Evolutionary conservation across 1,140 invertebrate genomes (phyloP).

Genomic region (Holotrichia oblita): DNA sequence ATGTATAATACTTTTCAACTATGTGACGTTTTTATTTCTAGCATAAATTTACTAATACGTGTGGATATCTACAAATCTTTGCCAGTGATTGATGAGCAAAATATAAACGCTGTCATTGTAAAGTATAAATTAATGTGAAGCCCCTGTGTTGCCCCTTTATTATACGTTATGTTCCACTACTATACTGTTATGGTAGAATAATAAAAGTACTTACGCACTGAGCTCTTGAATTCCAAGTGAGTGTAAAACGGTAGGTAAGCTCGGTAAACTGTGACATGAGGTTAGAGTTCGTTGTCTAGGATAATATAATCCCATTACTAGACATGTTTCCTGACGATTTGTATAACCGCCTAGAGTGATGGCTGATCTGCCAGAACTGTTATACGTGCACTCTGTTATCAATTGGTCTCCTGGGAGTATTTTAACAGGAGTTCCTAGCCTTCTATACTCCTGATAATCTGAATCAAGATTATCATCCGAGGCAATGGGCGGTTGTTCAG

Average conservation of each 20-base stretch:
- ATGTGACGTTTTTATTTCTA: too few relatives aligned
- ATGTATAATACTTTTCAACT: too few relatives aligned
- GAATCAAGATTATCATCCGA: conserved; percentile 74
- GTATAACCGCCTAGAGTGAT: conserved; percentile 78
- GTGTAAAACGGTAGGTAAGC: conserved; percentile 73
- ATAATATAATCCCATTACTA: conserved; percentile 77
- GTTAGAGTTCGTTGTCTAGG: conserved; percentile 73
- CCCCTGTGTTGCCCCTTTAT: too few relatives aligned
- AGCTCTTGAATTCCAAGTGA: conserved; percentile 75
- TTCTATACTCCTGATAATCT: conserved; percentile 74
- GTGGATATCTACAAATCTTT: too few relatives aligned
- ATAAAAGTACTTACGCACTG: conserved; percentile 67
- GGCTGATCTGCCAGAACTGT: conserved; percentile 70
- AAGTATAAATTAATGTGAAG: too few relatives aligned
- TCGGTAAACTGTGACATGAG: conserved; percentile 75
- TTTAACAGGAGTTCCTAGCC: conserved; percentile 67
- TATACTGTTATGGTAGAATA: conserved; percentile 9
- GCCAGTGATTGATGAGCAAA: too few relatives aligned
- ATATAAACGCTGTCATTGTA: too few relatives aligned
- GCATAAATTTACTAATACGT: too few relatives aligned
- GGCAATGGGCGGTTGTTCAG: conserved; percentile 72
- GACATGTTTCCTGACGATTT: conserved; percentile 76
- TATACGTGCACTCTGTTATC: conserved; percentile 77
- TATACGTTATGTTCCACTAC: neutral
- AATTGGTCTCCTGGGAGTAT: conserved; percentile 74